Evolutionary conservation across 1,140 invertebrate genomes (phyloP), one percentile per base, ranked within the genome.

Genomic region (Paraescarpia echinospica): DNA sequence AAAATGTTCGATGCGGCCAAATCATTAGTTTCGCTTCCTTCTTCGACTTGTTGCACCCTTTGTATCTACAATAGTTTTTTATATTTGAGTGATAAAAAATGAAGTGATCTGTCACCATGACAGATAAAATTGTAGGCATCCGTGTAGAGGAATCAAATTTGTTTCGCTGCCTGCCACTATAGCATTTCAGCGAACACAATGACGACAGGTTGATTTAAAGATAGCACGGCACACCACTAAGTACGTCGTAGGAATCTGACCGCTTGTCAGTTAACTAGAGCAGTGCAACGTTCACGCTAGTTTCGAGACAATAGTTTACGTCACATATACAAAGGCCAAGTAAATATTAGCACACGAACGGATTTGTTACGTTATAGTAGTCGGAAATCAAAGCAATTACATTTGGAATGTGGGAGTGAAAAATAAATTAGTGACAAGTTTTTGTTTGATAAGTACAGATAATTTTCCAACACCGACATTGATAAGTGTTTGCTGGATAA

Each of bases 81-180:
- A 48, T 77, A 18, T 77, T 77, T 77, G 59, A 77, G 8, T 77
- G 9, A 77, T 77, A 77, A 77, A 77, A 77, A 77, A 31, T 6
- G 22, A 77, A 77, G 59, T 77, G 2, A 31, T 77, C 59, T 31
- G 27, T 77, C 59, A 77, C 22, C 59, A 18, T 77, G 59, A 77
- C 59, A 77, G 59, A 77, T 77, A 77, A 77, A 77, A 77, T 77
- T 77, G 59, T 77, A 77, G 59, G 59, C 59, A 77, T 31, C 59
- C 0, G 27, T 4, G 22, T 27, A 27, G 18, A 77, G 4, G 2
- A 77, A 77, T 22, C 59, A 12, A 41, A 41, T 41, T 41, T 6
- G 59, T 77, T 77, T 77, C 59, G 22, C 59, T 77, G 27, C 22
- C 18, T 5, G 59, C 41, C 59, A 77, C 27, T 77, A 77, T 77